Percentiles rank a stretch among this genome's conserved stretches.
Conservation (phyloP, 2,113 vertebrate species). For the Gopherus evgoodei region DNA sequence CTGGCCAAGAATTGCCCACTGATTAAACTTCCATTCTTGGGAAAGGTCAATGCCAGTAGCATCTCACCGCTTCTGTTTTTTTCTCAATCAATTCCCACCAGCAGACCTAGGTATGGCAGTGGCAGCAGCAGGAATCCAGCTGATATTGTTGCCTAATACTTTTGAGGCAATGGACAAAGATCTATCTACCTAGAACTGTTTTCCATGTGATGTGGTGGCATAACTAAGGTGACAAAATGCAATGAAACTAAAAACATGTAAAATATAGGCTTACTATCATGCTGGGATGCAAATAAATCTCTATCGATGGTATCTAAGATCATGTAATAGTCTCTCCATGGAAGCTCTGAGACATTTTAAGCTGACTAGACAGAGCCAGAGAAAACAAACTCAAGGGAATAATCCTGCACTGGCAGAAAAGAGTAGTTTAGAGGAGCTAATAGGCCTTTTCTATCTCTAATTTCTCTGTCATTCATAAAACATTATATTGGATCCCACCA, state of each 20-base stretch:
- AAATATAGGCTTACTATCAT: too few species aligned
- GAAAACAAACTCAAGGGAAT: background rate
- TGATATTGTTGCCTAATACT: background rate
- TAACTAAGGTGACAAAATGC: background rate
- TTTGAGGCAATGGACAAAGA: background rate
- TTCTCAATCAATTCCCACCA: background rate
- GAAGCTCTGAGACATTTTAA: background rate
- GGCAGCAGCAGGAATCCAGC: fast-evolving
- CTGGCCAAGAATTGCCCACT: background rate
- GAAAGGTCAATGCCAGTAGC: background rate
- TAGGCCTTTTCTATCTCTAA: background rate
- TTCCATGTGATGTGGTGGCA: background rate
- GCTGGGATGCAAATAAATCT: background rate
- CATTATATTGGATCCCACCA: background rate
- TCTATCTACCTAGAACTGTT: background rate
- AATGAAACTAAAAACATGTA: background rate
- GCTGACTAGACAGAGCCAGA: background rate
- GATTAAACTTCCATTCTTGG: background rate
- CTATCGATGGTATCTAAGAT: background rate
- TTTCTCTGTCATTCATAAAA: background rate
- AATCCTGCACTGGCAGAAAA: background rate
- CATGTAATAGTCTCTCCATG: background rate
- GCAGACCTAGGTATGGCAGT: background rate
- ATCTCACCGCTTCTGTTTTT: background rate
- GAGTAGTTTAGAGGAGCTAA: background rate